Conservation (phyloP, 2,888 invertebrate species). For the Stenodera caucasica region DNA sequence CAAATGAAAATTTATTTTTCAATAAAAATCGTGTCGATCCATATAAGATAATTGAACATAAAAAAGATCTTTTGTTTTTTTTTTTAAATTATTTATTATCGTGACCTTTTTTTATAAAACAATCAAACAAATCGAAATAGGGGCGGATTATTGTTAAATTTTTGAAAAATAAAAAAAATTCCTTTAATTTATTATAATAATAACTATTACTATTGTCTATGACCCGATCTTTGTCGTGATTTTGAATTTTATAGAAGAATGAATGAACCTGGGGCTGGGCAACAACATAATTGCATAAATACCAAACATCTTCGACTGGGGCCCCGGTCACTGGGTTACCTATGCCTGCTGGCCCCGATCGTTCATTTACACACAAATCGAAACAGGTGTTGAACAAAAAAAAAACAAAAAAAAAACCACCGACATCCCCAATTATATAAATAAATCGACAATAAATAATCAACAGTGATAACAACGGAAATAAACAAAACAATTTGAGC, state of each 20-base stretch:
- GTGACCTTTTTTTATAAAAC: conserved; percentile 4
- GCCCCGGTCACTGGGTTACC: conserved; percentile 50
- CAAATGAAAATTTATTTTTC: neutral
- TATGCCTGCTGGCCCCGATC: conserved; percentile 46
- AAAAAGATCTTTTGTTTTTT: neutral
- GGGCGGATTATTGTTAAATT: neutral
- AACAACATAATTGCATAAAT: conserved; percentile 7
- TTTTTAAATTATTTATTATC: neutral
- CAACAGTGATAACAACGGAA: neutral
- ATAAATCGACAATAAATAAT: neutral
- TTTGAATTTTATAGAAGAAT: neutral
- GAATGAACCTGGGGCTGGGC: conserved; percentile 8
- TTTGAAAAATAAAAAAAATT: too few relatives aligned
- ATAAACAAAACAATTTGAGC: neutral
- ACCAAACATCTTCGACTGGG: conserved; percentile 11
- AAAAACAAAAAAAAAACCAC: neutral
- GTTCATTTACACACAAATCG: conserved; percentile 10
- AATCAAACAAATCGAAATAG: conserved; percentile 1
- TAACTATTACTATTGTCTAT: neutral
- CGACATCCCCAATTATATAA: neutral
- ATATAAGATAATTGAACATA: neutral
- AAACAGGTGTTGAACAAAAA: conserved; percentile 22
- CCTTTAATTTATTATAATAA: too few relatives aligned
- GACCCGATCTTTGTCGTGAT: neutral
- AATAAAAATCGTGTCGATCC: conserved; percentile 5